Evolutionary conservation across 1,140 invertebrate genomes (phyloP), one percentile per base, ranked within the genome.

Genomic region (Ganaspis sp.): DNA sequence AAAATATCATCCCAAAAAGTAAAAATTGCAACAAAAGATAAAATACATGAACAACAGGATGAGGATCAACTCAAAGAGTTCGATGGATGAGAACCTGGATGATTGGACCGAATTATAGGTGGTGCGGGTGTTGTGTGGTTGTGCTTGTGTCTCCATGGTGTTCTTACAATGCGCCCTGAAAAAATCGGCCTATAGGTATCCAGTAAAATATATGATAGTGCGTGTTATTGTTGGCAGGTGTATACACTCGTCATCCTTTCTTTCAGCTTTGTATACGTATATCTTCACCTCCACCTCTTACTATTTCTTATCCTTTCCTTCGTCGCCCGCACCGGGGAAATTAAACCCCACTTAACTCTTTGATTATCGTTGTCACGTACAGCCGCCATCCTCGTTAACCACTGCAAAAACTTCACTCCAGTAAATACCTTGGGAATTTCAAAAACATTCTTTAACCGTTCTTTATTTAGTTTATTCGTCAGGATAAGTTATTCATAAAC

Each of bases 81-180:
- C 45, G n/a, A 49, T 49, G 45, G 15, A 49, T 58, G 54, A 58
- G 54, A 58, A 26, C 21, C 11, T 83, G 79, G 81, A 85, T 87
- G 88, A 90, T 90, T 90, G 86, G 83, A 83, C 79, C 86, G 85
- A 90, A 91, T 90, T 90, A 91, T 88, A 89, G 87, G 83, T 87
- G 87, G 87, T 79, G 87, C 84, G 86, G 88, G 89, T 81, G 87
- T 82, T 79, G 74, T 81, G 23, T 42, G 69, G 45, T 15, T 26
- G 29, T 71, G 15, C 72, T 85, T 86, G 83, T 87, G 84, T 87
- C 84, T 80, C 78, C 73, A 69, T 53, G 75, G 73, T 54, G 49
- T 82, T 71, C 74, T 82, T 87, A 74, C 78, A 45, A 29, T 34
- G 21, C 72, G 26, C 38, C 9, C 21, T 26, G 54, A 23, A 23